Conservation (phyloP, 1,140 invertebrate species). For the Andricus grossulariae region DNA sequence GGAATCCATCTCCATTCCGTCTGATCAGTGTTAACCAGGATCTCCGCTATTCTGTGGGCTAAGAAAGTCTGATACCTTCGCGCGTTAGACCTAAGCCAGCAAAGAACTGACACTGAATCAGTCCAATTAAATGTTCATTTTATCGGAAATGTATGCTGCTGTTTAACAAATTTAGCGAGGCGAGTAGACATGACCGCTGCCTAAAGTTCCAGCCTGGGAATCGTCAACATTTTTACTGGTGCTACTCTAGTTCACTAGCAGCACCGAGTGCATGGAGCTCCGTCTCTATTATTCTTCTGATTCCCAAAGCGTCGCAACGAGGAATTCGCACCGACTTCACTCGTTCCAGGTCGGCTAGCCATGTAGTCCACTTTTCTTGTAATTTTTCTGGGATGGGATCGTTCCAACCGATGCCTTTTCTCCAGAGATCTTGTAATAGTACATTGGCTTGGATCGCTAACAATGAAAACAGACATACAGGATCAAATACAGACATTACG, state of each 20-base stretch:
- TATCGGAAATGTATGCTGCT: too few relatives aligned
- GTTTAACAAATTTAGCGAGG: too few relatives aligned
- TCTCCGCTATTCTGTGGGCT: too few relatives aligned
- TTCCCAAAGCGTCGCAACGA: neutral
- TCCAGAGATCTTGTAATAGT: constrained; percentile 48
- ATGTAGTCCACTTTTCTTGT: constrained; percentile 32
- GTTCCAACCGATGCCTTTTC: constrained; percentile 50
- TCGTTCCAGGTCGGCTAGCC: constrained; percentile 8
- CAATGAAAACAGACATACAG: constrained; percentile 47
- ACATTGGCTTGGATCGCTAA: constrained; percentile 44
- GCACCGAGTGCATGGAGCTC: neutral
- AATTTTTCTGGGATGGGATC: constrained; percentile 30
- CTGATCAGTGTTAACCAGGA: too few relatives aligned
- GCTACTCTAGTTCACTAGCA: neutral
- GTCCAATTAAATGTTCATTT: too few relatives aligned
- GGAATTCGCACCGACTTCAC: neutral
- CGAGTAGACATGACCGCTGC: too few relatives aligned
- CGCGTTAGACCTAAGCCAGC: too few relatives aligned
- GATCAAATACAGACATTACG: constrained; percentile 56
- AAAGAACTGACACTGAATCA: too few relatives aligned
- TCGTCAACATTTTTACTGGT: too few relatives aligned
- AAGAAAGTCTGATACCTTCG: too few relatives aligned
- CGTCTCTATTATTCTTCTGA: neutral
- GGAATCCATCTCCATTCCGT: too few relatives aligned
- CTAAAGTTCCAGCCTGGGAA: too few relatives aligned